Evolutionary conservation across 2,888 invertebrate species (phyloP), one percentile per base, ranked within the genome.

Genomic region (Micropterix aruncella): DNA sequence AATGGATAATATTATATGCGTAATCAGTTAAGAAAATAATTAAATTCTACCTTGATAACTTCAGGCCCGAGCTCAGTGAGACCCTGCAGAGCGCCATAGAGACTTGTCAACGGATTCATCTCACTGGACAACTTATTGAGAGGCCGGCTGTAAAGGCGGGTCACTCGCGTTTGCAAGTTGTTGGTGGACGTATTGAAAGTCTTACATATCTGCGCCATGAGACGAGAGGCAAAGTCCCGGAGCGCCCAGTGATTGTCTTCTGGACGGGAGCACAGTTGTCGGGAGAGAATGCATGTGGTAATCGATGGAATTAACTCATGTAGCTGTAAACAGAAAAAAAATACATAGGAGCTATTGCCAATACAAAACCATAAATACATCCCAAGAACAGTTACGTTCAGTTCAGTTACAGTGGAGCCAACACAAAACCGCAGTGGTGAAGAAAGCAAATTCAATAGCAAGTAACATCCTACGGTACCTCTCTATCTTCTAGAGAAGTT

Each of bases 211-310:
- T 85, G 84, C 1, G 84, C 75, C 77, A 90, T 81, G 3, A 89
- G 65, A 4, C 84, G 75, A 0, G 90, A 83, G 2, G 91, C 90
- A 62, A 91, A 93, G 60, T 92, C 91, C 19, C 92, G 68, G 37
- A 94, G 62, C 0, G 91, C 92, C 90, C 91, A 94, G 61, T 93
- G 92, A 60, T 93, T 92, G 58, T 92, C 91, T 45, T 92, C 91
- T 0, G 91, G 91, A 40, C 89, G 70, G 69, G 82, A 77, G 57
- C 90, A 92, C 9, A 90, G 66, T 62, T 89, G 90, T 50, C 83
- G 82, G 42, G 89, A 89, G 1, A 94, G 86, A 52, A 92, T 86
- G 58, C 92, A 93, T 0, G 91, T 89, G 39, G 82, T 79, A 2
- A 94, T 87, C 1, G 90, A 83, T 2, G 92, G 92, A 53, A 93